Evolutionary conservation across 2,888 invertebrate species (phyloP), one percentile per base, ranked within the genome.

Genomic region (Cabera pusaria): DNA sequence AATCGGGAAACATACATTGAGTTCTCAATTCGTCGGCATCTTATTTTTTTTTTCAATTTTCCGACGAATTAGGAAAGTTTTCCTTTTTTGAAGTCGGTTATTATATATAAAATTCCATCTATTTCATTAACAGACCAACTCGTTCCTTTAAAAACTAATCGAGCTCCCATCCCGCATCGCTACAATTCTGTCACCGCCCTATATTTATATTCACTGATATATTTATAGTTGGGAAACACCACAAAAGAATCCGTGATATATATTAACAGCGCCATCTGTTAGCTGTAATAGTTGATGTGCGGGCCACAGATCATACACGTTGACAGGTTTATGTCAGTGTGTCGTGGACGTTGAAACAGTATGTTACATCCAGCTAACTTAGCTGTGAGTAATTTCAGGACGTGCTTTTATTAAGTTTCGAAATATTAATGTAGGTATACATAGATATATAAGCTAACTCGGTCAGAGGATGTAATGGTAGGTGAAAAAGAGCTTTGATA

Each of bases 291-390:
- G 46, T 18, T 44, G 44, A 50, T 41, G 42, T 31, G 42, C 28
- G 41, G 53, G 59, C 61, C 56, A 67, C 73, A 73, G 69, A 72
- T 70, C 65, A 60, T 56, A 37, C 37, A 49, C 52, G 75, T 43
- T 74, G 78, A 79, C 78, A 76, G 75, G 49, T 78, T 79, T 69
- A 77, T 69, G 59, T 26, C 24, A 8, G 44, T 47, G 52, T 45
- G 56, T 49, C 58, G 52, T 49, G 53, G 52, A 49, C 49, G 4
- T 17, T 1, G 2, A 26, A 2, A 23, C 33, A 39, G 39, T 33
- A 28, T 3, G 6, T 10, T 37, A 23, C n/a, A n/a, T n/a, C n/a
- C n/a, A n/a, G n/a, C n/a, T n/a, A n/a, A n/a, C n/a, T n/a, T n/a
- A n/a, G n/a, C n/a, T n/a, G n/a, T n/a, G n/a, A n/a, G n/a, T n/a